These are phyloP conservation scores for Drosophila cognata DNA, from an alignment of 2,888 invertebrate genomes.

Conservation along the genomic window DNA sequence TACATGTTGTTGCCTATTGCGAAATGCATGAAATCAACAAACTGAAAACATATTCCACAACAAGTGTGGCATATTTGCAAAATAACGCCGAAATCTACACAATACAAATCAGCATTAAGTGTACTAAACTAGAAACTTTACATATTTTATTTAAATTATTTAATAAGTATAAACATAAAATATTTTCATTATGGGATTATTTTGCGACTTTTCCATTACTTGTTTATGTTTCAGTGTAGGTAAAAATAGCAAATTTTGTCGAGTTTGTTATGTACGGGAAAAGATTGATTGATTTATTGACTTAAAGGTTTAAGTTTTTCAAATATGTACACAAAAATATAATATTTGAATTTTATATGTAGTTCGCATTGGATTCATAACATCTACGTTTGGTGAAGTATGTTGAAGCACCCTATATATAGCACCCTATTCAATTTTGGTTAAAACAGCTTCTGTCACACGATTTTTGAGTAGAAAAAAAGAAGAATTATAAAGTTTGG, in stretches of 20 bases:
- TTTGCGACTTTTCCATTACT: accelerated
- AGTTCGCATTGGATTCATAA: too few species aligned
- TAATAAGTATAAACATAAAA: neutral
- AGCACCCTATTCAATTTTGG: too few species aligned
- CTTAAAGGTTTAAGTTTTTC: neutral
- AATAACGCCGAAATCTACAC: neutral
- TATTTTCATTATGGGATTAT: accelerated
- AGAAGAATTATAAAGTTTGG: too few species aligned
- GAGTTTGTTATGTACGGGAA: neutral
- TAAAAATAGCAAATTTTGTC: neutral
- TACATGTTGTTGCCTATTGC: neutral
- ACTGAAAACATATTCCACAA: neutral
- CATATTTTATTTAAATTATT: neutral
- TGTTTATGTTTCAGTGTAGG: neutral
- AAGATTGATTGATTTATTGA: neutral
- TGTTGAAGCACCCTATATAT: too few species aligned
- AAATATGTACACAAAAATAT: neutral
- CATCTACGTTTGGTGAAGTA: too few species aligned
- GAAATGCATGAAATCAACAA: neutral
- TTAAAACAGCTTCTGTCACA: too few species aligned
- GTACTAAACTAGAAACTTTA: neutral
- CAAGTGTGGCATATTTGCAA: neutral
- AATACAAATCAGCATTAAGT: neutral
- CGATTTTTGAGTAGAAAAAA: too few species aligned
- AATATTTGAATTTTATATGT: too few species aligned